Evolutionary conservation across 2,888 invertebrate genomes (phyloP).

Genomic region (Nowickia ferox): DNA sequence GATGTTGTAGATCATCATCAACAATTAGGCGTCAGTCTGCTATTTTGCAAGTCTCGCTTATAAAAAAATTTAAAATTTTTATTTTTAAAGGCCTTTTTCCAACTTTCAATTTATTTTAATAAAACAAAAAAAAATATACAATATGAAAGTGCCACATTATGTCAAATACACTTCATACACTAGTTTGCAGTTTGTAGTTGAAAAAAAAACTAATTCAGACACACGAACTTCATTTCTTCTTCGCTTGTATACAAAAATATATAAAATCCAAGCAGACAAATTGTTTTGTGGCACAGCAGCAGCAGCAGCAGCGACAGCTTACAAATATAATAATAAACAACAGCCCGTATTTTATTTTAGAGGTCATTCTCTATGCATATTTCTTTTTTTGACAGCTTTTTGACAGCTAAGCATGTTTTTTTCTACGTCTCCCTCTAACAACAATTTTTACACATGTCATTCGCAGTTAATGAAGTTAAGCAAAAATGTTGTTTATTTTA

Average conservation of each 20-base stretch:
- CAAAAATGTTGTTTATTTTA: constrained; percentile 51
- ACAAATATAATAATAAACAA: constrained; percentile 33
- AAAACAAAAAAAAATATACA: constrained; percentile 53
- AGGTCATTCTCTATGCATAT: constrained; percentile 75
- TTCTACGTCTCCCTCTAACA: constrained; percentile 28
- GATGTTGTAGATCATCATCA: constrained; percentile 53
- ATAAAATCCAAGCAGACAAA: constrained; percentile 66
- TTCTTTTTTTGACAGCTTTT: constrained; percentile 76
- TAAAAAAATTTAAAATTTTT: constrained; percentile 41
- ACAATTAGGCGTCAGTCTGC: constrained; percentile 71
- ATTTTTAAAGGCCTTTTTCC: constrained; percentile 60
- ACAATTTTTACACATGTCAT: constrained; percentile 63
- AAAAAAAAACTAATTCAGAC: constrained; percentile 35
- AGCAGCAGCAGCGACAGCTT: neutral
- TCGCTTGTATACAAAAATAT: constrained; percentile 11
- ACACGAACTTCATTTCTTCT: constrained; percentile 55
- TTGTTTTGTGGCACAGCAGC: constrained; percentile 57
- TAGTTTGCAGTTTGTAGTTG: constrained; percentile 47
- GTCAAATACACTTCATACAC: constrained; percentile 69
- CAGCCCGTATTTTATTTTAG: constrained; percentile 72
- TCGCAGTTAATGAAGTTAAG: constrained; percentile 64
- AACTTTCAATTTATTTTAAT: constrained; percentile 74
- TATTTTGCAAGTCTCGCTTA: constrained; percentile 61
- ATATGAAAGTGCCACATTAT: constrained; percentile 74
- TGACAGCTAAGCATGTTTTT: constrained; percentile 78